Conservation (phyloP, 2,888 invertebrate genomes). For the Strigamia crassipes region DNA sequence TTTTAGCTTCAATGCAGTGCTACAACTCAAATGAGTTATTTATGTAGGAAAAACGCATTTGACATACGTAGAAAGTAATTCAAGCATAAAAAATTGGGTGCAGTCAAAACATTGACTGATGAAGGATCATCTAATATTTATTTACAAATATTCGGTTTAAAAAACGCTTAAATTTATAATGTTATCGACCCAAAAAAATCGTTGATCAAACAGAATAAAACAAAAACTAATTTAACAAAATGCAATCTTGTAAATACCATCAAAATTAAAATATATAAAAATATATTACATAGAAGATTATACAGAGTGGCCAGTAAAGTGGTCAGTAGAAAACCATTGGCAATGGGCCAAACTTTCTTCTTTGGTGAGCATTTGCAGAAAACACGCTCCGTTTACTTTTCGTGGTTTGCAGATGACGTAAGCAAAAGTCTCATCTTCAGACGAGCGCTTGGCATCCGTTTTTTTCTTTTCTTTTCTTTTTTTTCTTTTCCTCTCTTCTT, state of each 20-base stretch:
- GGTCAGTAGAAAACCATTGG: constrained; percentile 12
- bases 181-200: background rate
- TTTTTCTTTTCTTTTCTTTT: background rate
- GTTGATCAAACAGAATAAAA: background rate
- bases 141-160: background rate
- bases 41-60: background rate
- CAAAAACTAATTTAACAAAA: background rate
- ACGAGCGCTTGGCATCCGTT: constrained; percentile 30
- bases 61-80: background rate
- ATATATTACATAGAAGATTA: constrained; percentile 7
- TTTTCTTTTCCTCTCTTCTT: background rate
- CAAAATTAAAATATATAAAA: background rate
- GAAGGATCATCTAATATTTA: constrained; percentile 32
- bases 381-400: constrained; percentile 42
- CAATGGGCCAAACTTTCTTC: constrained; percentile 26
- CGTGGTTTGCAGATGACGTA: constrained; percentile 39
- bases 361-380: constrained; percentile 42
- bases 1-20: background rate
- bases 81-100: constrained; percentile 26
- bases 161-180: background rate
- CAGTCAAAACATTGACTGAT: constrained; percentile 34
- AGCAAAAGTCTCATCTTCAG: constrained; percentile 37
- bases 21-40: background rate
- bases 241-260: background rate
- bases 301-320: constrained; percentile 37